These are phyloP conservation scores for Cichladusa arquata DNA, from an alignment of 2,113 vertebrate species.

Conservation along the genomic window DNA sequence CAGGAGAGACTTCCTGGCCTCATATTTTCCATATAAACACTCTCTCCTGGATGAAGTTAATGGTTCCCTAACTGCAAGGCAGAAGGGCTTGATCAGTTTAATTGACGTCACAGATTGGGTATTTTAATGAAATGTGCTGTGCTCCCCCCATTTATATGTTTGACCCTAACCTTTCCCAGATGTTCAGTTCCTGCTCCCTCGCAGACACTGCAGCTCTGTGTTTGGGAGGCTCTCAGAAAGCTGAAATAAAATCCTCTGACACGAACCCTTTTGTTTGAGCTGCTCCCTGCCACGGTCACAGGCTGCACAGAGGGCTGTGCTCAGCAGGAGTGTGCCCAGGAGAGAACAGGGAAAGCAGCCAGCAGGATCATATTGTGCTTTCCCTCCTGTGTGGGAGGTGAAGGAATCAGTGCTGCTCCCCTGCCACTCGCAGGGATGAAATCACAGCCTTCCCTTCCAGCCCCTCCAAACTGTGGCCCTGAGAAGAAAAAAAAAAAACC, in stretches of 20 bases:
- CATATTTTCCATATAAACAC: conserved; percentile 82
- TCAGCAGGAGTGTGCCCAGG: background rate
- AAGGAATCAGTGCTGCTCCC: background rate
- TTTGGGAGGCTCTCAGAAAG: conserved; percentile 42
- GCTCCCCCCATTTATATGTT: conserved; percentile 72
- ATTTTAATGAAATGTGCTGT: conserved; percentile 68
- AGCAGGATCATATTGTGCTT: background rate
- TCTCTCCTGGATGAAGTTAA: conserved; percentile 67
- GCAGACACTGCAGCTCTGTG: conserved; percentile 48
- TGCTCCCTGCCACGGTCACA: rapidly evolving
- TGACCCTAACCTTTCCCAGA: conserved; percentile 83
- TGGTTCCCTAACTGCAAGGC: conserved; percentile 63
- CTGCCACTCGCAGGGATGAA: background rate
- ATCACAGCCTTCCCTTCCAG: background rate
- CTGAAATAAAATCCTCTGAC: conserved; percentile 47
- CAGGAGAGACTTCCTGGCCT: conserved; percentile 77
- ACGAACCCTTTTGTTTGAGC: background rate
- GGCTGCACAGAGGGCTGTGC: background rate
- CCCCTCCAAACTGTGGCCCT: background rate
- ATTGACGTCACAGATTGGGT: conserved; percentile 76
- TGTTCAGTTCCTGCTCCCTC: conserved; percentile 63
- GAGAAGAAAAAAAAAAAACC: background rate
- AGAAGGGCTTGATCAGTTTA: conserved; percentile 68
- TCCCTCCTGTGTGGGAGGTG: background rate
- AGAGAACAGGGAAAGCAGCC: background rate